Conservation (phyloP, 2,113 vertebrate species). For the Coregonus clupeaformis region DNA sequence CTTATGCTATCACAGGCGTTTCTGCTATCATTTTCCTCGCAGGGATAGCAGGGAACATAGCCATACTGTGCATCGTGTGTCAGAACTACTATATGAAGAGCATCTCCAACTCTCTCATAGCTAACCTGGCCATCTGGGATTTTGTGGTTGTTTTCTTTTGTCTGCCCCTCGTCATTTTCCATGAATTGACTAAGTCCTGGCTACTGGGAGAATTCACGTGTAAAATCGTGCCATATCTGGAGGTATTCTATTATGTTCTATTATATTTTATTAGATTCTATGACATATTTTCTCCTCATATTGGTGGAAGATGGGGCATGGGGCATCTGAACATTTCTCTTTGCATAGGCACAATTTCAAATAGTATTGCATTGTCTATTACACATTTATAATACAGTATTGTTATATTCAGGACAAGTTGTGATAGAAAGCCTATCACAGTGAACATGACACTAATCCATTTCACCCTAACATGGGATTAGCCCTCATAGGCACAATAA, state of each 20-base stretch:
- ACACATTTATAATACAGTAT: not conserved
- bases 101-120: slow-evolving; percentile 96
- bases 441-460: not conserved
- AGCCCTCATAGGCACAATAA: not conserved
- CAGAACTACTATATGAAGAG: slow-evolving; percentile 99
- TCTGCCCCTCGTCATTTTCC: slow-evolving; percentile 93
- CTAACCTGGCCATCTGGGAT: slow-evolving; percentile 96
- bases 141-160: slow-evolving; percentile 94
- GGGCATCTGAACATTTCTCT: not conserved
- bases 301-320: not conserved
- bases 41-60: slow-evolving; percentile 91
- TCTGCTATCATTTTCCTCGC: slow-evolving; percentile 90
- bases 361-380: not conserved
- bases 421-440: not conserved
- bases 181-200: slow-evolving; percentile 96
- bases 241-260: slow-evolving; percentile 76
- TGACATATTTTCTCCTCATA: not conserved
- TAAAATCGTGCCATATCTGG: slow-evolving; percentile 94
- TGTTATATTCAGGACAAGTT: not conserved
- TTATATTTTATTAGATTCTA: not conserved
- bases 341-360: not conserved
- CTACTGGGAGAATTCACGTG: slow-evolving; percentile 95
- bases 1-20: slow-evolving; percentile 90
- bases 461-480: not conserved
- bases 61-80: slow-evolving; percentile 96